These are phyloP conservation scores for Enteromius viviparus DNA, from an alignment of 2,797 vertebrate genomes.

Conservation along the genomic window DNA sequence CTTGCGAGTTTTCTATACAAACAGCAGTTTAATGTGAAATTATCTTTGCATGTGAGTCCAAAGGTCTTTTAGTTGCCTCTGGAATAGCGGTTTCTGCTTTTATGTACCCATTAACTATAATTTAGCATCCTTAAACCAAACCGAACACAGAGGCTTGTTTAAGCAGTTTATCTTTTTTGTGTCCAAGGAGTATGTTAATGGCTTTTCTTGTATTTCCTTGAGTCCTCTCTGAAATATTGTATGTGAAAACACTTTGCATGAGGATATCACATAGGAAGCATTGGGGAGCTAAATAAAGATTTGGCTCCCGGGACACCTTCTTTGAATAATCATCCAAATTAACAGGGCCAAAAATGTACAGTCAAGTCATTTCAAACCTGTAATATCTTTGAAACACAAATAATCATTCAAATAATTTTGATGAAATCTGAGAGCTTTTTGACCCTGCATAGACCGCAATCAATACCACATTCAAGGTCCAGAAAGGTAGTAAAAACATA, in stretches of 20 bases:
- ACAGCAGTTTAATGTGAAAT: neutral
- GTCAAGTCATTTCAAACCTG: neutral
- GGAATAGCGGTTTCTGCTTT: neutral
- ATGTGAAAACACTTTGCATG: neutral
- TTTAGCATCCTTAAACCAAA: neutral
- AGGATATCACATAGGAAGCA: slow-evolving; percentile 18
- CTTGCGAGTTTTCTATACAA: neutral
- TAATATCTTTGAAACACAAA: neutral
- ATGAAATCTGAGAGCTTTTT: neutral
- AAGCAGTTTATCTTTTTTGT: neutral
- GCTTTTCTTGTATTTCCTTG: slow-evolving; percentile 23
- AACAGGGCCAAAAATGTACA: neutral
- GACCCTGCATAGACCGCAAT: neutral
- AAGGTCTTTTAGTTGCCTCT: neutral
- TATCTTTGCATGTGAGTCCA: neutral
- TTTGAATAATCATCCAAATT: neutral
- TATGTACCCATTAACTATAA: neutral
- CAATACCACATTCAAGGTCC: neutral
- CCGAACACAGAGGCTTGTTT: neutral
- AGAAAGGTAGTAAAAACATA: neutral
- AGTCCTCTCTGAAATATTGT: slow-evolving; percentile 8
- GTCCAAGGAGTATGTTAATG: slow-evolving; percentile 8
- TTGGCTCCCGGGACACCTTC: slow-evolving; percentile 17
- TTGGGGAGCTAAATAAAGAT: slow-evolving; percentile 21
- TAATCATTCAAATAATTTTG: neutral